These are phyloP conservation scores for Peucedramus taeniatus DNA, from an alignment of 2,113 vertebrate species.

Conservation along the genomic window DNA sequence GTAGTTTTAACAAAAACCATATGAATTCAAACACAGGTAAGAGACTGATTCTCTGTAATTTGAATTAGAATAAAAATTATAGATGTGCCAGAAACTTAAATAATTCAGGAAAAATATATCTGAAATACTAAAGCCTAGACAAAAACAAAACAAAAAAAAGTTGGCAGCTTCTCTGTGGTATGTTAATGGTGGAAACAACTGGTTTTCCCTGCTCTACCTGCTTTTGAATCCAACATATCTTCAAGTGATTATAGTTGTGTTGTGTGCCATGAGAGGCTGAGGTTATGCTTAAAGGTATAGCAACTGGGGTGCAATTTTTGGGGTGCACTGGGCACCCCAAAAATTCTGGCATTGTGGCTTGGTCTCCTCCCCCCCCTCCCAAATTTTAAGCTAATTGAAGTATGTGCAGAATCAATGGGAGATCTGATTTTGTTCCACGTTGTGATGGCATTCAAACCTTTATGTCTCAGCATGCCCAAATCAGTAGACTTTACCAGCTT, in stretches of 20 bases:
- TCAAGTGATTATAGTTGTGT: not conserved
- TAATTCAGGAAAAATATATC: not conserved
- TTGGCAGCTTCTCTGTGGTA: not conserved
- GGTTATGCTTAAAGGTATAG: not conserved
- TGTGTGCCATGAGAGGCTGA: not conserved
- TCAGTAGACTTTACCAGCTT: not conserved
- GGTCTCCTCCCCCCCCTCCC: accelerated
- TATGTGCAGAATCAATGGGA: not conserved
- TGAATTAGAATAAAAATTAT: not conserved
- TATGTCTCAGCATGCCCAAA: not conserved
- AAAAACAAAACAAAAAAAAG: not conserved
- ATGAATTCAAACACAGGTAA: not conserved
- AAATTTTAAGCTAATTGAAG: not conserved
- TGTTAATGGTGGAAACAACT: not conserved
- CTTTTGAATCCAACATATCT: not conserved
- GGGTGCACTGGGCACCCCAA: not conserved
- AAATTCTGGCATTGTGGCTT: not conserved
- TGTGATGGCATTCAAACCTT: not conserved
- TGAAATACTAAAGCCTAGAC: not conserved
- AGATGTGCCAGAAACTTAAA: not conserved
- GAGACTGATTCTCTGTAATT: not conserved
- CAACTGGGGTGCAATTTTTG: no score
- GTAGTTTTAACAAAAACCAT: not conserved
- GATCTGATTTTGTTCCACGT: not conserved
- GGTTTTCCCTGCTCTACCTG: not conserved